A percentile compares a stretch with the other conserved stretches of the same genome.
Evolutionary conservation across 1,140 invertebrate genomes (phyloP).

Genomic region (Frieseomelitta varia): DNA sequence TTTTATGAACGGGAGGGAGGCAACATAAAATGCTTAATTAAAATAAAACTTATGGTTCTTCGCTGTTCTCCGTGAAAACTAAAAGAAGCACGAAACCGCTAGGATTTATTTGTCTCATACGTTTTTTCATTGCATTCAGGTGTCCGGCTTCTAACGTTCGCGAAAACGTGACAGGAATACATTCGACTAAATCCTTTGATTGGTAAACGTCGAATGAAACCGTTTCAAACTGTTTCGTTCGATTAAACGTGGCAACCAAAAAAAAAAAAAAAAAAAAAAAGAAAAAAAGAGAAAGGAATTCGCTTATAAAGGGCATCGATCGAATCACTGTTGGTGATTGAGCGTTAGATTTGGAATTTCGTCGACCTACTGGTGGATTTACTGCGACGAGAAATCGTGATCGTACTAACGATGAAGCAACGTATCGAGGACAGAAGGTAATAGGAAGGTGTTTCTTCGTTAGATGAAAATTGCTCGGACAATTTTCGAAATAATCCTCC

Average conservation of each 20-base stretch:
- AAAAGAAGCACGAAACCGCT: neutral
- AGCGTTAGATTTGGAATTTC: conserved; percentile 14
- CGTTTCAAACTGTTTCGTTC: neutral
- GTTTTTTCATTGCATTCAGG: neutral
- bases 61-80: neutral
- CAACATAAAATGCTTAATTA: neutral
- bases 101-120: neutral
- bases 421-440: neutral
- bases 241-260: neutral
- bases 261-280: too few relatives aligned
- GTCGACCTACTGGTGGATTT: neutral
- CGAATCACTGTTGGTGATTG: neutral
- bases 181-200: neutral
- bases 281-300: neutral
- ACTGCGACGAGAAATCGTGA: neutral
- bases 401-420: neutral
- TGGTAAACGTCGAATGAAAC: neutral
- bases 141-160: neutral
- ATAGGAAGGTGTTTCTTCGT: neutral
- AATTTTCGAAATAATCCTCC: neutral
- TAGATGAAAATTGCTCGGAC: neutral
- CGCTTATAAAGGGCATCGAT: conserved; percentile 23
- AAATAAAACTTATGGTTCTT: neutral
- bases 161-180: neutral
- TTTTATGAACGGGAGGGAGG: too few relatives aligned